Conservation (phyloP, 2,797 vertebrate genomes). For the Clarias platycephalus region DNA sequence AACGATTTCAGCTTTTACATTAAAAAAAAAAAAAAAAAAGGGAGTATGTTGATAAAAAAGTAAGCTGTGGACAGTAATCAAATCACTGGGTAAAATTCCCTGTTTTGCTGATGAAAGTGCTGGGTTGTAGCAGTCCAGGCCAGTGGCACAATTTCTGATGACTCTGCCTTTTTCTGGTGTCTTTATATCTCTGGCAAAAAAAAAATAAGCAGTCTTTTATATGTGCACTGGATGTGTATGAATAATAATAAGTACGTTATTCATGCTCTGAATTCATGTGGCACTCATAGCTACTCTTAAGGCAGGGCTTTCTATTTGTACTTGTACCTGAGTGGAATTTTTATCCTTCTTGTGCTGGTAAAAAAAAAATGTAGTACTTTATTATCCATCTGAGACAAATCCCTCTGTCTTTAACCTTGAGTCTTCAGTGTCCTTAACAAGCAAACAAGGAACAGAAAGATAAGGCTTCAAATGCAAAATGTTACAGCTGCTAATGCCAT, state of each 20-base stretch:
- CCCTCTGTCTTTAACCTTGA: conserved; percentile 32
- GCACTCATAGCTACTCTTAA: conserved; percentile 20
- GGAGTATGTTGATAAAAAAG: neutral
- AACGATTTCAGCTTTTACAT: neutral
- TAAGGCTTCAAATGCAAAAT: neutral
- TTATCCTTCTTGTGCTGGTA: neutral
- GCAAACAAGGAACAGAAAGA: neutral
- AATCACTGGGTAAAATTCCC: conserved; percentile 1
- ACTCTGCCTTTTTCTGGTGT: neutral
- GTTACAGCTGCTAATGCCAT: neutral
- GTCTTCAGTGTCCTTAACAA: conserved; percentile 6
- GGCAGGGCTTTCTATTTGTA: conserved; percentile 11
- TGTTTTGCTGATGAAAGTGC: conserved; percentile 1
- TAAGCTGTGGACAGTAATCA: neutral
- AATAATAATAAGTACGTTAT: conserved; percentile 21
- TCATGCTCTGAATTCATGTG: conserved; percentile 8
- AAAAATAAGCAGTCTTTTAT: neutral
- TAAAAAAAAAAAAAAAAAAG: neutral
- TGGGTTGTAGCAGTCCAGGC: neutral
- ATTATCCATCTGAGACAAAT: conserved; percentile 22
- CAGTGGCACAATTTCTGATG: neutral
- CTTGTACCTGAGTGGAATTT: conserved; percentile 31
- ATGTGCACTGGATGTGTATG: conserved; percentile 19
- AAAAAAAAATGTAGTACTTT: conserved; percentile 11
- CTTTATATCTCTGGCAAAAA: conserved; percentile 2